phyloP scores from a whole-genome alignment of 2,113 vertebrate species.

The Anoura caudifer region DNA sequence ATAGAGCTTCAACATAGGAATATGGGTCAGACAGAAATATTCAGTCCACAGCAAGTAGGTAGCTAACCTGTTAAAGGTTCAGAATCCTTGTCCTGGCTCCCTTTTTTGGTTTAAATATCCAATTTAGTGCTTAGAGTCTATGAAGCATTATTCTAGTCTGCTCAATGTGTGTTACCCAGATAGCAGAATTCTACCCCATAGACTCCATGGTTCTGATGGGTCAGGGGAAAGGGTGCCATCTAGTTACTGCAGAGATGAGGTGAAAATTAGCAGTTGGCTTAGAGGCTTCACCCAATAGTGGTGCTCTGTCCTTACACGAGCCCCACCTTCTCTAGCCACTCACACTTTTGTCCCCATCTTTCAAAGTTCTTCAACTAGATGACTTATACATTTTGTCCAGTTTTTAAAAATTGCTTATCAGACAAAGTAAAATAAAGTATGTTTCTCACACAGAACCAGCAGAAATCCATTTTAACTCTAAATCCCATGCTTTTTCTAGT shows the following conservation, averaged over 20 bases:
- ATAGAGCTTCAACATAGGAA: neutral
- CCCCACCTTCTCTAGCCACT: fast-evolving
- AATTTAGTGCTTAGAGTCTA: neutral
- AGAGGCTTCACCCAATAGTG: neutral
- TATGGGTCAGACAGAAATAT: neutral
- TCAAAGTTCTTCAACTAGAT: neutral
- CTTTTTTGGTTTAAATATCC: neutral
- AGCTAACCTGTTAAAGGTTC: neutral
- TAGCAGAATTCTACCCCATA: neutral
- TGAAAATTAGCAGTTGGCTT: neutral
- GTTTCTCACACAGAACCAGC: neutral
- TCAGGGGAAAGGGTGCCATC: fast-evolving
- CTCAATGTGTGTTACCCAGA: neutral
- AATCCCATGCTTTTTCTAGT: neutral
- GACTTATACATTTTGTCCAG: neutral
- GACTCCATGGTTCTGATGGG: neutral
- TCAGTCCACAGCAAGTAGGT: neutral
- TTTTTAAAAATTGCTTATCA: neutral
- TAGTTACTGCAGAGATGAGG: neutral
- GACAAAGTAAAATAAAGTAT: neutral
- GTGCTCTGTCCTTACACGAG: neutral
- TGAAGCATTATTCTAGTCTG: neutral
- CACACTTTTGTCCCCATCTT: neutral
- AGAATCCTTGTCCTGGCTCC: neutral
- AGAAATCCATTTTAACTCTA: neutral